phyloP scores from a whole-genome alignment of 2,888 invertebrate species.

The Escarpia spicata region DNA sequence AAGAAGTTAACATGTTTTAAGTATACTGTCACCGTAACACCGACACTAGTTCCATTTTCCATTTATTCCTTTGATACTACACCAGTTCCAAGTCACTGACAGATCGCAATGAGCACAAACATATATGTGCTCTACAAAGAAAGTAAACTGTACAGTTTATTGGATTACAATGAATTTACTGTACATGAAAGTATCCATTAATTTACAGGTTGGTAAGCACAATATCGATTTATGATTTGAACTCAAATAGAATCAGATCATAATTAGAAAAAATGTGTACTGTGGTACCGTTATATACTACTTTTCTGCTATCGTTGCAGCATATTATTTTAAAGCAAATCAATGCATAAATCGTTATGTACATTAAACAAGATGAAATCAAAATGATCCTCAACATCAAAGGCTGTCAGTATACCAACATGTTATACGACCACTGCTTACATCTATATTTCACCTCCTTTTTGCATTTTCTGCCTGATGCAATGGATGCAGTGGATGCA shows the following conservation, averaged over 20 bases:
- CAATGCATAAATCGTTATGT: neutral
- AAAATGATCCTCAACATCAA: neutral
- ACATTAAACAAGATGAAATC: neutral
- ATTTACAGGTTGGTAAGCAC: neutral
- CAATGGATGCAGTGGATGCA: neutral
- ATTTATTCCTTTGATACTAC: neutral
- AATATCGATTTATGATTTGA: neutral
- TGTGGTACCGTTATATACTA: neutral
- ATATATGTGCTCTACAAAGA: neutral
- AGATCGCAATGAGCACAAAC: neutral
- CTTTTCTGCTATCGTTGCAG: neutral
- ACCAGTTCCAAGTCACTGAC: neutral
- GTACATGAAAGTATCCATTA: neutral
- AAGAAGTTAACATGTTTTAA: neutral
- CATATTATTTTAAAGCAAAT: neutral
- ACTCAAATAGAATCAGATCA: constrained; percentile 4
- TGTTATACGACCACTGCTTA: neutral
- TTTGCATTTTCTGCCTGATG: neutral
- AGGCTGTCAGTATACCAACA: neutral
- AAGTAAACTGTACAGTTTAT: neutral
- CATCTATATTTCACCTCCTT: neutral
- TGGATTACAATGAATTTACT: neutral
- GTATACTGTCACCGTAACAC: neutral
- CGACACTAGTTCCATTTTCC: neutral
- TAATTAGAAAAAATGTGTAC: neutral